Percentiles rank a stretch among this genome's conserved stretches.
Evolutionary conservation across 2,888 invertebrate genomes (phyloP).

Genomic region (Nymphalis urticae): DNA sequence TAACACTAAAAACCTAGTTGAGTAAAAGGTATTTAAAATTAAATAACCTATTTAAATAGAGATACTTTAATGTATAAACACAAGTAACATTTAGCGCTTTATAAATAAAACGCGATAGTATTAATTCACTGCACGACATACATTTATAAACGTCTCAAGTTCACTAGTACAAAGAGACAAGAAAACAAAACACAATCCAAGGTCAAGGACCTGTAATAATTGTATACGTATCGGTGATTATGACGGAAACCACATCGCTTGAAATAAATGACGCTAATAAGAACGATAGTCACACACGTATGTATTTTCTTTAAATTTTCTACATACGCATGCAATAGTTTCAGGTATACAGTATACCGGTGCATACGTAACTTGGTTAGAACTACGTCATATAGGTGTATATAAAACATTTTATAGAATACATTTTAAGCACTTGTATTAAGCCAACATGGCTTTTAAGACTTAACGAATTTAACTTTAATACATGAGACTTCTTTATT

Average conservation of each 20-base stretch:
- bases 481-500: background rate
- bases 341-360: conserved; percentile 20
- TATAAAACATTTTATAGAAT: conserved; percentile 30
- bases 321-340: conserved; percentile 5
- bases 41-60: conserved; percentile 18
- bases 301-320: background rate
- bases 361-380: conserved; percentile 13
- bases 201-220: conserved; percentile 45
- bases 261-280: conserved; percentile 36
- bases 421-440: conserved; percentile 17
- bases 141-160: conserved; percentile 40
- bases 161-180: conserved; percentile 40
- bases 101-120: conserved; percentile 33
- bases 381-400: conserved; percentile 22
- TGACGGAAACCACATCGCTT: conserved; percentile 41
- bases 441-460: background rate
- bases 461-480: background rate
- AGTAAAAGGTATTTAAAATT: background rate
- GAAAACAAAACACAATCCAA: conserved; percentile 40
- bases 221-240: conserved; percentile 44
- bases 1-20: background rate
- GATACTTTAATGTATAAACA: conserved; percentile 14
- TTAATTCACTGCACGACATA: conserved; percentile 37
- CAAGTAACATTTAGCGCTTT: conserved; percentile 29
- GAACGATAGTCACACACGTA: conserved; percentile 7